phyloP scores from a whole-genome alignment of 2,888 invertebrate genomes.

The Volucella inanis region DNA sequence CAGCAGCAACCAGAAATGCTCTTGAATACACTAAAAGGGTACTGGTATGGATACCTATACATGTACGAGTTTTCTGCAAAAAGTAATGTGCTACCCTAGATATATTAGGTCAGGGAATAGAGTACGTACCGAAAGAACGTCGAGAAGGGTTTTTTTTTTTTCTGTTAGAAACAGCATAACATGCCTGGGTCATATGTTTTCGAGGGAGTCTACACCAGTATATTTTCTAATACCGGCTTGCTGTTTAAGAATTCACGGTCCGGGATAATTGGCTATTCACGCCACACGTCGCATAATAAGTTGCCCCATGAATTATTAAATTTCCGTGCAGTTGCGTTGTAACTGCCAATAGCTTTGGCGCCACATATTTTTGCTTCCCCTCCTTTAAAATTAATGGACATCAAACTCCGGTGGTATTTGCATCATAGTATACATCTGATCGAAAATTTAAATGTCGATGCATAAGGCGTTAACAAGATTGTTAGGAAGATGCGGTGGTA shows the following conservation, averaged over 20 bases:
- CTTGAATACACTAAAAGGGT: conserved; percentile 48
- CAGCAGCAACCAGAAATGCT: conserved; percentile 41
- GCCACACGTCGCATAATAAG: conserved; percentile 62
- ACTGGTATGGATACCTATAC: no score
- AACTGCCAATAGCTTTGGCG: no score
- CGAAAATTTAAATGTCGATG: no score
- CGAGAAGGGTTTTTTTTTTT: conserved; percentile 1
- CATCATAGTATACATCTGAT: no score
- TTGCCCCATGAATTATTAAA: conserved; percentile 2
- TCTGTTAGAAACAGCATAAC: neutral
- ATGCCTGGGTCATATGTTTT: conserved; percentile 8
- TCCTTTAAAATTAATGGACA: no score
- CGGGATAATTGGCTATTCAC: conserved; percentile 58
- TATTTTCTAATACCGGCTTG: neutral
- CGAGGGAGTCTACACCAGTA: neutral
- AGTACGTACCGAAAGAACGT: neutral
- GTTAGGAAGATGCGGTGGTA: no score
- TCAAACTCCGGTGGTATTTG: no score
- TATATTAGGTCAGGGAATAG: conserved; percentile 39
- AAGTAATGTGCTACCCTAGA: neutral
- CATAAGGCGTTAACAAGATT: no score
- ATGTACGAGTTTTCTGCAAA: neutral
- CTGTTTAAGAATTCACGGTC: conserved; percentile 58
- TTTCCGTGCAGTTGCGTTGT: no score
- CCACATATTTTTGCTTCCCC: no score